Base-by-base conservation (phyloP, 1,140 invertebrate species). In the Samia ricini region DNA sequence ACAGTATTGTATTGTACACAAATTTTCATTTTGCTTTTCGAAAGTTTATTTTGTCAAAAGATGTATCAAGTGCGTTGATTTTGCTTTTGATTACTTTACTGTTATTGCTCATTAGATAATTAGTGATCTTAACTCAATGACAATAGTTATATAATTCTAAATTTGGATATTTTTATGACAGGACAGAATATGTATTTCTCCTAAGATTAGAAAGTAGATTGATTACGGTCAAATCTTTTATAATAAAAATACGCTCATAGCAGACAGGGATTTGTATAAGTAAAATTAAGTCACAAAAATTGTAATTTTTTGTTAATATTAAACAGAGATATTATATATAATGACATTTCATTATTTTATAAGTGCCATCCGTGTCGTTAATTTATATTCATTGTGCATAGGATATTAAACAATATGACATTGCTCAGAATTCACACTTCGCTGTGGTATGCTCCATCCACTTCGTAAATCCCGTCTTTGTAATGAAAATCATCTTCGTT, bases 401-500 rank as follows among this genome's bases (percentile, higher is more conserved):
- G 1, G 26, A 1, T 42, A 42, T 15, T 42, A 42, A 42, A 42
- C 33, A 15, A 42, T 42, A 42, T 42, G 33, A 42, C 33, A 42
- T 42, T 42, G 33, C 33, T 12, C 8, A 42, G 10, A 3, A 1
- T 42, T 77, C 71, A 88, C 21, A 88, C 85, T 42, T 84, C 79
- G 64, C 76, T 85, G 18, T 83, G 74, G 63, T 70, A 79, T 23
- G 71, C 59, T 21, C 67, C 59, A 50, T 79, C 77, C 4, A 70
- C 63, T 51, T 73, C 68, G 22, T 64, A 67, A 7, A 72, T 72
- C 2, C 70, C 84, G 64, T 77, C 79, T 64, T 72, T 79, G 33
- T 72, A 76, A 8, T 68, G 67, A 0, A 81, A 74, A 22, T 79
- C 77, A n/a, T 72, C 68, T 1, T 87, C 80, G 22, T 77, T 77